Evolutionary conservation across 2,888 invertebrate species (phyloP).

Genomic region (Aspidiotus destructor): DNA sequence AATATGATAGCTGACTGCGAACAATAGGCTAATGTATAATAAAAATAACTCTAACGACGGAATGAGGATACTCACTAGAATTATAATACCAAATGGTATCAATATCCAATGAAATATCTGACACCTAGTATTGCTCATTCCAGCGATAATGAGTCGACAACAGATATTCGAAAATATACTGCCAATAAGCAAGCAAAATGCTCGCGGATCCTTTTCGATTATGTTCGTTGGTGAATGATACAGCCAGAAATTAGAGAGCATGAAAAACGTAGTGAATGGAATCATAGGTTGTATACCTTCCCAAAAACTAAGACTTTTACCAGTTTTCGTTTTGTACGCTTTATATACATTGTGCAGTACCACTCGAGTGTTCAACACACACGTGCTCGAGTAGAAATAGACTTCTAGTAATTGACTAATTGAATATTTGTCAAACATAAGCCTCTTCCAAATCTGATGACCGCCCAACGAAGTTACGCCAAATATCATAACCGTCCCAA

Average conservation of each 20-base stretch:
- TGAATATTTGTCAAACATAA: constrained; percentile 58
- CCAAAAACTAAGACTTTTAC: constrained; percentile 59
- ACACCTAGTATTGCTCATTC: constrained; percentile 91
- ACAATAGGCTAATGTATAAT: constrained; percentile 60
- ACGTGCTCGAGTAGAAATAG: constrained; percentile 71
- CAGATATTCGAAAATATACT: constrained; percentile 95
- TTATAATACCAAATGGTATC: constrained; percentile 50
- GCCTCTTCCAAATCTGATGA: constrained; percentile 73
- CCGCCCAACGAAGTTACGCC: constrained; percentile 57
- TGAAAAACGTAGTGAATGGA: constrained; percentile 64
- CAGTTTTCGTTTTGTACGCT: constrained; percentile 68
- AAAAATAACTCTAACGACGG: constrained; percentile 52
- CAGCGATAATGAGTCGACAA: constrained; percentile 90
- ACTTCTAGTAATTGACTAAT: constrained; percentile 75
- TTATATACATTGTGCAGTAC: constrained; percentile 58
- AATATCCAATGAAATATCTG: constrained; percentile 70
- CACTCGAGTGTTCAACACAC: constrained; percentile 77
- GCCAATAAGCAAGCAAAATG: constrained; percentile 76
- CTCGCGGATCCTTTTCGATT: constrained; percentile 69
- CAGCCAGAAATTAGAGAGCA: constrained; percentile 71
- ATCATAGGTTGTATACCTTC: constrained; percentile 85
- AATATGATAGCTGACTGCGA: constrained; percentile 68
- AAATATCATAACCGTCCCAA: constrained; percentile 55
- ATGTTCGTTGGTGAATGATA: constrained; percentile 63
- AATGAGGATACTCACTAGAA: constrained; percentile 34